Conservation (phyloP, 2,888 invertebrate species). For the Rotaria macrura region DNA sequence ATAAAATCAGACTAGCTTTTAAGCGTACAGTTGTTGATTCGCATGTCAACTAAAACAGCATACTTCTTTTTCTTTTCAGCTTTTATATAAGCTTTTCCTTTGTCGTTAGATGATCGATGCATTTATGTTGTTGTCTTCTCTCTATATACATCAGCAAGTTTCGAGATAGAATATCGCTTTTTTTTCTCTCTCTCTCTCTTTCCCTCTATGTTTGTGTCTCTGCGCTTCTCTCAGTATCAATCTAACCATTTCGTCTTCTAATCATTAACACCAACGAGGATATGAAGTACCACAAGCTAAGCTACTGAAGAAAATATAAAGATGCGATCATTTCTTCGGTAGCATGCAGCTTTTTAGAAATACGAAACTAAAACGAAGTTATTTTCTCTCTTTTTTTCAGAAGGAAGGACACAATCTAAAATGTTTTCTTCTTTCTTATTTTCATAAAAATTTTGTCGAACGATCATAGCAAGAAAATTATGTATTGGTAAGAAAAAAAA, state of each 20-base stretch:
- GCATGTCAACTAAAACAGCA: not conserved
- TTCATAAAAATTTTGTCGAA: not conserved
- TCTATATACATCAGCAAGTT: not conserved
- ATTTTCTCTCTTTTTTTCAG: no score
- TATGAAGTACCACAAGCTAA: not conserved
- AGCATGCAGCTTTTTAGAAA: not conserved
- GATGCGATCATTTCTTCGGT: not conserved
- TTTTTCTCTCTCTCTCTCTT: not conserved
- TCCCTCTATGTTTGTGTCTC: no score
- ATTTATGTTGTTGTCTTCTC: not conserved
- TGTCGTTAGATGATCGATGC: not conserved
- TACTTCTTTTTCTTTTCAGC: not conserved
- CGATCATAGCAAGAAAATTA: not conserved
- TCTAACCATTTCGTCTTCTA: not conserved
- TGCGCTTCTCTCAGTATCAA: not conserved
- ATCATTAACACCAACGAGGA: not conserved
- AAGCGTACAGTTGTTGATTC: not conserved
- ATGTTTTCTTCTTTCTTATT: not conserved
- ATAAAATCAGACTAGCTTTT: not conserved
- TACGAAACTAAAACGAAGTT: not conserved
- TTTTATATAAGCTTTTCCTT: not conserved
- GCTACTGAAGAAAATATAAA: not conserved
- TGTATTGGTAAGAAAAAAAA: no score
- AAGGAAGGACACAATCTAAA: no score
- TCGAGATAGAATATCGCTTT: not conserved